A percentile compares a stretch with the other conserved stretches of the same genome.
Evolutionary conservation across 2,797 vertebrate species (phyloP).

Genomic region (Centropyge bicolor): DNA sequence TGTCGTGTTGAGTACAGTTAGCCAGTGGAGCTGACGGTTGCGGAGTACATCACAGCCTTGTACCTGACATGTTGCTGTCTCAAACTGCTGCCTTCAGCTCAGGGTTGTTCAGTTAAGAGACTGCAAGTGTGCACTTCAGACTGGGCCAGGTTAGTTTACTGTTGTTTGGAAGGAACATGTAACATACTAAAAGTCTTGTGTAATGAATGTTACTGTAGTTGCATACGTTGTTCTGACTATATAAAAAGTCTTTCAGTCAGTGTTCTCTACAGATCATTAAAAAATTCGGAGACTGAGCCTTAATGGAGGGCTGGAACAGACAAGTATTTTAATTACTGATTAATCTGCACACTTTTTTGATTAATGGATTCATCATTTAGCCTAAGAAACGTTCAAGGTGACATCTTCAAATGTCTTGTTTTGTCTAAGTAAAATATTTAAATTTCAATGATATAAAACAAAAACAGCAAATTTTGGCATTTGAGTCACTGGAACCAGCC

Average conservation of each 20-base stretch:
- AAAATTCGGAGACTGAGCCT: not conserved
- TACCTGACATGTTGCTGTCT: slow-evolving; percentile 56
- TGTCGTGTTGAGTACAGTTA: slow-evolving; percentile 45
- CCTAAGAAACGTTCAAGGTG: not conserved
- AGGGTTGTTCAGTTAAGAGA: not conserved
- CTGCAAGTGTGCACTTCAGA: slow-evolving; percentile 11
- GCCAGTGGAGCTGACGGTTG: slow-evolving; percentile 47
- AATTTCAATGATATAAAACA: not conserved
- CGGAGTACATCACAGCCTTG: slow-evolving; percentile 25
- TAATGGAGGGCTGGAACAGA: not conserved
- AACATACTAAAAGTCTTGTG: not conserved
- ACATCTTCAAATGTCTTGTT: not conserved
- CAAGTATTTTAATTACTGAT: not conserved
- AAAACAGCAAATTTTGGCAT: not conserved
- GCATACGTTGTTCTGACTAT: not conserved
- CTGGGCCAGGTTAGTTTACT: not conserved
- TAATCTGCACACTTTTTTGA: not conserved
- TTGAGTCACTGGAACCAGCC: not conserved
- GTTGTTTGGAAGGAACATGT: not conserved
- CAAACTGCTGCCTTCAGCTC: slow-evolving; percentile 41
- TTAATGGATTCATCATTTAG: not conserved
- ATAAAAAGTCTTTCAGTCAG: not conserved
- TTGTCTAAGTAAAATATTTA: not conserved
- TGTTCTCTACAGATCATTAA: not conserved
- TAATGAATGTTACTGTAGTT: slow-evolving; percentile 1